A percentile compares a stretch with the other conserved stretches of the same genome.
Evolutionary conservation across 2,888 invertebrate genomes (phyloP).

Genomic region (Eumacrocentrus americanus): DNA sequence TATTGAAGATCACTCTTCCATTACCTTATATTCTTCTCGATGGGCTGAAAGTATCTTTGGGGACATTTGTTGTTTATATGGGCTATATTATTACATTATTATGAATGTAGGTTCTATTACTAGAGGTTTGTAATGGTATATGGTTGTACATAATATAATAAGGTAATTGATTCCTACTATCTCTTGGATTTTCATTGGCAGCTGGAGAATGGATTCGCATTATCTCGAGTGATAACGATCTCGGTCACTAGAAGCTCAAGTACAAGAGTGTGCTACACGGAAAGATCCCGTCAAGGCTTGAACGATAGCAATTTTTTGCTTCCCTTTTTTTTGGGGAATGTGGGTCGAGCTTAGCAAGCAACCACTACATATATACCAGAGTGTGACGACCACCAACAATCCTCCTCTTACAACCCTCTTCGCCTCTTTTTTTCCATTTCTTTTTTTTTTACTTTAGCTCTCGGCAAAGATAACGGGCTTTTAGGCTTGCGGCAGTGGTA

Average conservation of each 20-base stretch:
- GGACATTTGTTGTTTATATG: too few species aligned
- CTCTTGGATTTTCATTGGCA: too few species aligned
- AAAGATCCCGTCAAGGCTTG: constrained; percentile 25
- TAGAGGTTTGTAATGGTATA: too few species aligned
- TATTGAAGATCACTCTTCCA: too few species aligned
- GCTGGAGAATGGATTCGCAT: neutral
- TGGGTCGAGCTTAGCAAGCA: constrained; percentile 31
- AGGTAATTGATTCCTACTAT: too few species aligned
- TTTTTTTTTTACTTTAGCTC: neutral
- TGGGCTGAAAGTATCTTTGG: too few species aligned
- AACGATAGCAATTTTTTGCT: constrained; percentile 18
- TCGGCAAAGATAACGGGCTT: neutral
- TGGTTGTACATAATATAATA: too few species aligned
- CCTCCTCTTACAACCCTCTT: neutral
- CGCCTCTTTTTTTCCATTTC: too few species aligned
- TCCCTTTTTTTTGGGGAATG: constrained; percentile 26
- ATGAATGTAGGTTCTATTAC: too few species aligned
- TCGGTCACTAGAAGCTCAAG: neutral
- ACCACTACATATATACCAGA: neutral
- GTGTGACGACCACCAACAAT: neutral
- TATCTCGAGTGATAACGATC: constrained; percentile 13
- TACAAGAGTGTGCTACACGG: too few species aligned
- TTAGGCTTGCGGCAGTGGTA: neutral
- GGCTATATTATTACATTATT: too few species aligned
- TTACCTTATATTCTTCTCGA: too few species aligned